Evolutionary conservation across 1,140 invertebrate genomes (phyloP), one percentile per base, ranked within the genome.

Genomic region (Aphaenogaster floridana): DNA sequence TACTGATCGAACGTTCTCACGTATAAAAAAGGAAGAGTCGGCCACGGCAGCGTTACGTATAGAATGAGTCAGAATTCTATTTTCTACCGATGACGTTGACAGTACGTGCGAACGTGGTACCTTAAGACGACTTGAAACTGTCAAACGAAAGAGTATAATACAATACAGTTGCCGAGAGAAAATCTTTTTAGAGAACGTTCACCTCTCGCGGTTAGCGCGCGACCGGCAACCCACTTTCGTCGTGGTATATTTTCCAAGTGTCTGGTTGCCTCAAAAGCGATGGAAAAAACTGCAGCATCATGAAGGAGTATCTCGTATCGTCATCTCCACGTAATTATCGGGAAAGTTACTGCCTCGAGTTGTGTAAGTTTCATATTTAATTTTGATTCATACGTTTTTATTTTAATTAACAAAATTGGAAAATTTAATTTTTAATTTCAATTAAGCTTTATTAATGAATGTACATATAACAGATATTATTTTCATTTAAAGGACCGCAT

Each of bases 171-270:
- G 88, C 85, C 80, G 93, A 92, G 94, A 95, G 94, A 95, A 95
- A 95, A 94, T 94, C 93, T 91, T 93, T 93, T 93, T 88, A 92
- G 92, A 92, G 93, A 94, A 93, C 94, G 66, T 94, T 94, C 92
- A 94, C 94, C 93, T 93, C 66, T 48, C 86, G 66, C 90, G 68
- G 54, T 59, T 66, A 86, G 89, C 92, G 91, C 93, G 91, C 92
- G 92, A 92, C 85, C 83, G 66, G 87, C 93, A 95, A 94, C 94
- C 94, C 93, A 95, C 94, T 94, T 94, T 94, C 90, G 91, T 92
- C 88, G 87, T 88, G 90, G 85, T 92, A 89, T 87, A 72, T 91
- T 93, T 94, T 94, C 92, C 91, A 93, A 74, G 42, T 39, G 34
- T 74, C 39, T 72, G 15, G 17, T 74, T 57, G n/a, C 64, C 89